A percentile compares a stretch with the other conserved stretches of the same genome.
phyloP scores from a whole-genome alignment of 2,113 vertebrate species.

The Clarias macrocephalus region DNA sequence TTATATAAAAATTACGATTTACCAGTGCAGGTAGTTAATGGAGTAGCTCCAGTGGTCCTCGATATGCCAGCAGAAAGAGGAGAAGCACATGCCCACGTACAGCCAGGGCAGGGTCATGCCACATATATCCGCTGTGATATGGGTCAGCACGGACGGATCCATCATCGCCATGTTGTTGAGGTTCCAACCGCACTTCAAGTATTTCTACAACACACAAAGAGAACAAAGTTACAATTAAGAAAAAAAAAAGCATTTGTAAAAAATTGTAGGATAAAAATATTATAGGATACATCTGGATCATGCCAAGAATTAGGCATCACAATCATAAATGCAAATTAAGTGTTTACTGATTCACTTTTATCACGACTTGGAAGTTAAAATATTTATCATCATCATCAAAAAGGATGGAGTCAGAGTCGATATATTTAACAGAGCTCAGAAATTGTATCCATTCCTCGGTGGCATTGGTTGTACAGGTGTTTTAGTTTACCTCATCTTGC shows the following conservation, averaged over 20 bases:
- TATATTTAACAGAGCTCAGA: background rate
- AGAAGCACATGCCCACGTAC: slow-evolving; percentile 99
- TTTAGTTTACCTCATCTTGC: slow-evolving; percentile 83
- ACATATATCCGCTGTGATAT: slow-evolving; percentile 96
- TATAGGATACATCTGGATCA: background rate
- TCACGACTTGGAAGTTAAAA: background rate
- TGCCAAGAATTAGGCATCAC: background rate
- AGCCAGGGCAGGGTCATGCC: slow-evolving; percentile 99
- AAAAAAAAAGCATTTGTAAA: background rate
- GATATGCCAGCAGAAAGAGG: slow-evolving; percentile 99
- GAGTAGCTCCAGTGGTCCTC: slow-evolving; percentile 99
- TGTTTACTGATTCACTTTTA: background rate
- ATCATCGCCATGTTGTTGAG: slow-evolving; percentile 98
- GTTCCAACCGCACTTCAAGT: slow-evolving; percentile 95
- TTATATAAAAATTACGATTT: slow-evolving; percentile 45
- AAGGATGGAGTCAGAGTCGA: background rate
- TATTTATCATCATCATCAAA: background rate
- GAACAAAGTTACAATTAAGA: background rate
- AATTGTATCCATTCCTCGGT: background rate
- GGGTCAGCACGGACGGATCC: slow-evolving; percentile 93
- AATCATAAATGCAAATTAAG: background rate
- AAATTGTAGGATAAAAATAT: background rate
- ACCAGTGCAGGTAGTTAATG: slow-evolving; percentile 99
- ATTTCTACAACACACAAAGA: slow-evolving; percentile 77
- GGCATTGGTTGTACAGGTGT: background rate